Evolutionary conservation across 2,797 vertebrate genomes (phyloP).

Genomic region (Sebastes dallii): DNA sequence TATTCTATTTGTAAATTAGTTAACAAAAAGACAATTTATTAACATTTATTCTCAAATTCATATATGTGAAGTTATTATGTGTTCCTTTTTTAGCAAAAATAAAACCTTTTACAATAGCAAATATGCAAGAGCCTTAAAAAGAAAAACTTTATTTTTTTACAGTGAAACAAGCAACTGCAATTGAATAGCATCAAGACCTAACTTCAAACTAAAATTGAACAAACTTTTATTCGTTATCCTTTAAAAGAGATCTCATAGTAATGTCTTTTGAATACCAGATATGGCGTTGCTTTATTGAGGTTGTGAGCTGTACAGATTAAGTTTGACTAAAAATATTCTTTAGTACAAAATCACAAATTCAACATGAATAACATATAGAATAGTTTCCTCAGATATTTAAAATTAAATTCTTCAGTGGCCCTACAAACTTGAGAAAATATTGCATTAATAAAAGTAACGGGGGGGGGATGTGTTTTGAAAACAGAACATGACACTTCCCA

Average conservation of each 20-base stretch:
- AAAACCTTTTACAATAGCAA: constrained; percentile 7
- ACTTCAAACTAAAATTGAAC: neutral
- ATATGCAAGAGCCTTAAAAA: constrained; percentile 1
- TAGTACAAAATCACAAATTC: constrained; percentile 61
- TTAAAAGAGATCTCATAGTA: constrained; percentile 15
- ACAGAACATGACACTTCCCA: neutral
- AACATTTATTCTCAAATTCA: constrained; percentile 12
- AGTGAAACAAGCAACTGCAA: constrained; percentile 19
- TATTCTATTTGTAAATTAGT: neutral
- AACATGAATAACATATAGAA: constrained; percentile 18
- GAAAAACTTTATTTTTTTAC: constrained; percentile 55
- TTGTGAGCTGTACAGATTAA: constrained; percentile 40
- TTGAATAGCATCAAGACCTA: neutral
- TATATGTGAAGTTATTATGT: neutral
- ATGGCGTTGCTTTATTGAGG: constrained; percentile 12
- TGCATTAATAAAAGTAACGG: constrained; percentile 4
- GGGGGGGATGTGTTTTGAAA: neutral
- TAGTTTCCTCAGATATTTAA: constrained; percentile 35
- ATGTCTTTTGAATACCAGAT: neutral
- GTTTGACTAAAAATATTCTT: constrained; percentile 66
- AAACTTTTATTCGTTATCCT: neutral
- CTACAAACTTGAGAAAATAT: constrained; percentile 33
- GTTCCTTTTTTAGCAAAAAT: neutral
- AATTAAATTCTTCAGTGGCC: constrained; percentile 13
- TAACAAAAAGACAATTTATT: neutral